These are phyloP conservation scores for Musca vetustissima DNA, from an alignment of 1,140 invertebrate species.

Conservation along the genomic window DNA sequence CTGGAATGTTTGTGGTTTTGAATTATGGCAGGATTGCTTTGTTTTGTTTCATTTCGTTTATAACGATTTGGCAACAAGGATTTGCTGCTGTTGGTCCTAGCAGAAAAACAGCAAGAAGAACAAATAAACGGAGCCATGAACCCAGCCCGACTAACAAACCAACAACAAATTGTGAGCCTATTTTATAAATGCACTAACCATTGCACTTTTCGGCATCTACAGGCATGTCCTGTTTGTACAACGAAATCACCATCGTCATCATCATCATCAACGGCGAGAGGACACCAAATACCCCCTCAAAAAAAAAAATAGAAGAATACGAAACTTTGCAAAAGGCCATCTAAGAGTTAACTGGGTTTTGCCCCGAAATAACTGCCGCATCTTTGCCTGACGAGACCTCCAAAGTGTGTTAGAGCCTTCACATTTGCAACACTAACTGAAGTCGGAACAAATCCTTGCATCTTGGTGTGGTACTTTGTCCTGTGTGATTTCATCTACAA, in stretches of 20 bases:
- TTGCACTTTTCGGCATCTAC: slow-evolving; percentile 5
- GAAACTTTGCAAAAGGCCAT: background rate
- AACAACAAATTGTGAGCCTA: slow-evolving; percentile 7
- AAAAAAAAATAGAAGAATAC: background rate
- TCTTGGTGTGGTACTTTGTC: background rate
- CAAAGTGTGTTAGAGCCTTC: no score
- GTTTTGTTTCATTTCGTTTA: slow-evolving; percentile 15
- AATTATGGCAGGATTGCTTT: slow-evolving; percentile 21
- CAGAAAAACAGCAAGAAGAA: background rate
- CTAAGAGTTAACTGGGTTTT: background rate
- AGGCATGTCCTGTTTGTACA: background rate
- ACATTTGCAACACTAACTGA: background rate
- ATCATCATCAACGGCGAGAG: background rate
- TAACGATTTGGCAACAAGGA: slow-evolving; percentile 14
- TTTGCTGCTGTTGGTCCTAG: background rate
- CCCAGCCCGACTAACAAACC: background rate
- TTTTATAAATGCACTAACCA: slow-evolving; percentile 19
- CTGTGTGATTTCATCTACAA: slow-evolving; percentile 21
- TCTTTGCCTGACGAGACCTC: no score
- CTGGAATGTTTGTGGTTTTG: slow-evolving; percentile 14
- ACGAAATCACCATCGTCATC: no score
- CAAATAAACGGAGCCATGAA: background rate
- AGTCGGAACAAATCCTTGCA: slow-evolving; percentile 12
- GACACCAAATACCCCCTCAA: background rate
- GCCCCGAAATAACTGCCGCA: background rate